phyloP scores from a whole-genome alignment of 2,797 vertebrate species.

The Bradypodion ventrale region DNA sequence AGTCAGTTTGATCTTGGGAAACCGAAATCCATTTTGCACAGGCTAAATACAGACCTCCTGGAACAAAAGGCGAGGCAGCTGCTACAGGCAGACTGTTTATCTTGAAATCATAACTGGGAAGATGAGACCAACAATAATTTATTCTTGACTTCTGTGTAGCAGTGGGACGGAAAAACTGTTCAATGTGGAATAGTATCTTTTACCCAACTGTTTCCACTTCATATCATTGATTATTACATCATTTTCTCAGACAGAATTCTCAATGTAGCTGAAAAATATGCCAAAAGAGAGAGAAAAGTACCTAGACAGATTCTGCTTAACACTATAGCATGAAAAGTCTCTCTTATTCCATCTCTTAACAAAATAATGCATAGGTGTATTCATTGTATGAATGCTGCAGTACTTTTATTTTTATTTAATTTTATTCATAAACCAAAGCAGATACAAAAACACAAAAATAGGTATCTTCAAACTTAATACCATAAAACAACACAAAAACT shows the following conservation, averaged over 20 bases:
- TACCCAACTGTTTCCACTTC: background rate
- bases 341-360: background rate
- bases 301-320: too few relatives aligned
- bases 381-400: background rate
- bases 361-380: background rate
- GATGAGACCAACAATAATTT: slow-evolving; percentile 1
- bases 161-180: slow-evolving; percentile 7
- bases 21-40: slow-evolving; percentile 33
- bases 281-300: too few relatives aligned
- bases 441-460: too few relatives aligned
- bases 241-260: background rate
- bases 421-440: too few relatives aligned
- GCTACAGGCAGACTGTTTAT: slow-evolving; percentile 32
- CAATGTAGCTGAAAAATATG: background rate
- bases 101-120: slow-evolving; percentile 36
- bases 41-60: slow-evolving; percentile 19
- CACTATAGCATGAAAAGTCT: too few relatives aligned
- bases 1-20: slow-evolving; percentile 18
- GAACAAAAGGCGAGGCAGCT: slow-evolving; percentile 25
- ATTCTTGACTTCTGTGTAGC: background rate
- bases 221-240: slow-evolving; percentile 1
- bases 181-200: background rate
- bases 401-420: too few relatives aligned
- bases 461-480: too few relatives aligned
- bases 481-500: too few relatives aligned